These are phyloP conservation scores for Clarias gariepinus DNA, from an alignment of 2,113 vertebrate species.

Conservation along the genomic window DNA sequence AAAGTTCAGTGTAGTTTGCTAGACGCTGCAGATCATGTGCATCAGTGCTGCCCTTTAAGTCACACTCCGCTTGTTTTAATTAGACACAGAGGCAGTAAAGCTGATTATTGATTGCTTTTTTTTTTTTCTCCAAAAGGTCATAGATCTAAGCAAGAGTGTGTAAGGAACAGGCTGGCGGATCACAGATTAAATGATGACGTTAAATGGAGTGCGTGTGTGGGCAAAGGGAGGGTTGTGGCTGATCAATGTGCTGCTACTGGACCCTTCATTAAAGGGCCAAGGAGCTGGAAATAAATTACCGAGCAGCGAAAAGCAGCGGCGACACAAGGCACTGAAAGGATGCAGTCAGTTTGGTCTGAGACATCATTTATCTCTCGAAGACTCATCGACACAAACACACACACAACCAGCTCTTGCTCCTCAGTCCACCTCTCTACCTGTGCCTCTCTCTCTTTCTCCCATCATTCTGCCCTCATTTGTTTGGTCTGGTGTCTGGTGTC, in stretches of 20 bases:
- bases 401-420: neutral
- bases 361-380: conserved; percentile 45
- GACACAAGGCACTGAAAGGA: conserved; percentile 24
- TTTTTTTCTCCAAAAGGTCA: conserved; percentile 71
- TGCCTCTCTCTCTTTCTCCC: neutral
- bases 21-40: conserved; percentile 1
- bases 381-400: conserved; percentile 38
- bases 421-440: neutral
- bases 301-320: conserved; percentile 45
- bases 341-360: conserved; percentile 42
- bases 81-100: conserved; percentile 64
- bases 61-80: conserved; percentile 65
- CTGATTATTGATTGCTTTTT: conserved; percentile 73
- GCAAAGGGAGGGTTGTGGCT: conserved; percentile 37
- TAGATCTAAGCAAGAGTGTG: conserved; percentile 64
- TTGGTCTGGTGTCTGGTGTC: too few species aligned
- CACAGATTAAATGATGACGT: conserved; percentile 65
- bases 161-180: conserved; percentile 46
- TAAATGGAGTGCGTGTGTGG: conserved; percentile 32
- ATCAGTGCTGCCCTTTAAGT: conserved; percentile 61
- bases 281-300: conserved; percentile 55
- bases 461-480: conserved; percentile 13
- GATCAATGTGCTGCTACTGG: conserved; percentile 56
- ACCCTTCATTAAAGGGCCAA: conserved; percentile 54
- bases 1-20: neutral